A percentile compares a stretch with the other conserved stretches of the same genome.
These are phyloP conservation scores for Melanchra persicariae DNA, from an alignment of 2,888 invertebrate species.

Conservation along the genomic window DNA sequence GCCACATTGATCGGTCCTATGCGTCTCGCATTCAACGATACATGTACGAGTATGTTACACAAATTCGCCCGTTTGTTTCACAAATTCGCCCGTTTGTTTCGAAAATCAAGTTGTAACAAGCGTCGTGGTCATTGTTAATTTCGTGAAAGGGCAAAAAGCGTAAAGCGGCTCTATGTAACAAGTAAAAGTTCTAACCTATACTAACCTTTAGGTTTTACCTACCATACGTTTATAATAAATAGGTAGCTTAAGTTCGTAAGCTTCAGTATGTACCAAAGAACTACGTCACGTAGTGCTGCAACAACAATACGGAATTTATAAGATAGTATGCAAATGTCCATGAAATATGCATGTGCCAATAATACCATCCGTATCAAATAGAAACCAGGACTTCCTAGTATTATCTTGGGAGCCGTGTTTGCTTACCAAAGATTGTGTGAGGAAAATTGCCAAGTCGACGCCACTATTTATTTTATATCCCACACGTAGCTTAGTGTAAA, in stretches of 20 bases:
- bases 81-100: too few species aligned
- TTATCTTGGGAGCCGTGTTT: constrained; percentile 30
- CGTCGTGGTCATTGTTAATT: too few species aligned
- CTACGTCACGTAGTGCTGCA: background rate
- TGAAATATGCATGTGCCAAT: constrained; percentile 37
- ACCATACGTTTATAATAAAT: too few species aligned
- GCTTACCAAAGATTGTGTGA: constrained; percentile 11
- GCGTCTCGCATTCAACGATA: background rate
- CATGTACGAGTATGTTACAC: background rate
- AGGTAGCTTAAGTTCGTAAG: background rate
- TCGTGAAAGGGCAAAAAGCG: too few species aligned
- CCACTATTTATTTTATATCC: constrained; percentile 38
- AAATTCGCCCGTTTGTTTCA: background rate
- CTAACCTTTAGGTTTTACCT: too few species aligned
- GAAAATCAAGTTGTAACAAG: background rate
- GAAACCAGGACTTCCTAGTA: background rate
- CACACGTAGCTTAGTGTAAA: constrained; percentile 28
- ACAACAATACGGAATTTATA: constrained; percentile 3
- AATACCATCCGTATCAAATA: constrained; percentile 23
- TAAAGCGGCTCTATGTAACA: too few species aligned
- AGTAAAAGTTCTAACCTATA: too few species aligned
- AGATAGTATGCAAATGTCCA: constrained; percentile 21
- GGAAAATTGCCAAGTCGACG: constrained; percentile 2
- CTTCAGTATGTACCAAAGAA: background rate
- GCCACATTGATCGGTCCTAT: background rate